phyloP scores from a whole-genome alignment of 2,113 vertebrate genomes.

The Bambusicola thoracicus region DNA sequence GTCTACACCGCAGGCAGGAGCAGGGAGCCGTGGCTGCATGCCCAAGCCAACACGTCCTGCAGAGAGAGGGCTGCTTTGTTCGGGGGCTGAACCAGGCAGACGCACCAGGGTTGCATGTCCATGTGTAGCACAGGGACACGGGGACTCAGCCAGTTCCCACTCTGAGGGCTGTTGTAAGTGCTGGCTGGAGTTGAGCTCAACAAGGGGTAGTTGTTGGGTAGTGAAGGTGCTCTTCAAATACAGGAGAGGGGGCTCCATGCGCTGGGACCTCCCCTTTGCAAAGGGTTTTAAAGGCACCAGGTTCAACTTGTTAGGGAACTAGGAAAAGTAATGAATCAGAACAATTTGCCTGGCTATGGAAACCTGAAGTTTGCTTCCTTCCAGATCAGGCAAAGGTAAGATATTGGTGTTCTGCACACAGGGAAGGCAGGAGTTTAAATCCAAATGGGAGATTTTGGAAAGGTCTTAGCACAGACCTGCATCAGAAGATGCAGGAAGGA shows the following conservation, averaged over 20 bases:
- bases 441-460: background rate
- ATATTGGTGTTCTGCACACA: background rate
- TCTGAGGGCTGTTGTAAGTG: background rate
- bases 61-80: conserved; percentile 61
- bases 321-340: background rate
- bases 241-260: background rate
- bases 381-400: background rate
- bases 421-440: background rate
- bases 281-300: background rate
- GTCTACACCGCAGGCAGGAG: conserved; percentile 45
- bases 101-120: background rate
- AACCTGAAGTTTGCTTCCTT: background rate
- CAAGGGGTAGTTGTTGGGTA: background rate
- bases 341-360: background rate
- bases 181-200: background rate
- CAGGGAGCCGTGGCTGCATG: background rate
- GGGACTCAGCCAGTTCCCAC: background rate
- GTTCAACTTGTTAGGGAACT: background rate
- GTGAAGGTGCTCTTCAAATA: background rate
- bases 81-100: rapidly evolving
- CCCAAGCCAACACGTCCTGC: conserved; percentile 27
- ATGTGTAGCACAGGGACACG: background rate
- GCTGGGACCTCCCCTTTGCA: background rate
- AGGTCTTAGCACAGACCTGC: background rate
- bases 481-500: too few species aligned